Base-by-base conservation (phyloP, 2,888 invertebrate species). In the Tachina grossa region DNA sequence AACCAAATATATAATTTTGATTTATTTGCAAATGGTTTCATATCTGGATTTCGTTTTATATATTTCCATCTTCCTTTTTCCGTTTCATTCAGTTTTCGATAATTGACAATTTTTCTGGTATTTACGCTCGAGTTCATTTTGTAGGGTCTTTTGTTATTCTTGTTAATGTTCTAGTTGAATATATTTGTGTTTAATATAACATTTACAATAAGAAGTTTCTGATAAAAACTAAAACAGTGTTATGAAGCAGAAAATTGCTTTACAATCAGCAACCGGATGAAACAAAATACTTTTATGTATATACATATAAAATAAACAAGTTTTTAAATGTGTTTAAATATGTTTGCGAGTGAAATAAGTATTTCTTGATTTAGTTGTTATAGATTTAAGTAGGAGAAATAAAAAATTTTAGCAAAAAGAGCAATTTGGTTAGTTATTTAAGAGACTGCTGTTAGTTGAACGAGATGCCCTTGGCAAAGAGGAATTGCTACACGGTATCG, bases 221-320 rank as follows among this genome's bases (percentile, higher is more conserved):
- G 74, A 43, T 82, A 53, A 59, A 72, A 68, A 74, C n/a, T 53
- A 74, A n/a, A 41, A 63, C 43, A 69, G 41, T 69, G 74, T 85
- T 78, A 78, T 85, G 85, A 85, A 85, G 85, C 85, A 82, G 72
- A 85, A 82, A 85, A 85, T 85, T 85, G 78, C 74, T 85, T 81
- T 85, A 82, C 81, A 81, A 85, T 82, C 76, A 66, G 82, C 51
- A 82, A 69, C 41, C 76, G 76, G 43, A 76, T 76, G 43, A 41
- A 76, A 43, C 55, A 47, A 61, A 39, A 59, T 51, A n/a, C 41
- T 53, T 31, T 31, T 45, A 22, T 39, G 47, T 47, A 13, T 43
- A 53, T 45, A 16, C 59, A 31, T n/a, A 11, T 10, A n/a, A 8
- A 39, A 57, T 39, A 51, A 19, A n/a, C 31, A 39, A 49, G 49